These are phyloP conservation scores for Corynorhinus townsendii DNA, from an alignment of 2,113 vertebrate genomes.

Conservation along the genomic window DNA sequence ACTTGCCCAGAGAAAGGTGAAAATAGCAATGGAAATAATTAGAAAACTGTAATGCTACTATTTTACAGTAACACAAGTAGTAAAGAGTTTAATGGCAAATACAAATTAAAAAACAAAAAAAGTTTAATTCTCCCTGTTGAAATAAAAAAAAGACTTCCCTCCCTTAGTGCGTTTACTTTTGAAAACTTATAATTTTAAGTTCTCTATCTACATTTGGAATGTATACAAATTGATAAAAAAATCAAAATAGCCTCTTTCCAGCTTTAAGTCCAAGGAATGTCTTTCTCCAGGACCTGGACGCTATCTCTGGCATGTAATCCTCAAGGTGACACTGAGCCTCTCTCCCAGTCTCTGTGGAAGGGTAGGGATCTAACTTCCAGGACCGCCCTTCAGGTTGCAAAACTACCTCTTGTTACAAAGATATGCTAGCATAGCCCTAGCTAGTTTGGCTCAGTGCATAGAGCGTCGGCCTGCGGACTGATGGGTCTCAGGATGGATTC, in stretches of 20 bases:
- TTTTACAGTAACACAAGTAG: background rate
- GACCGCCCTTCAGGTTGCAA: background rate
- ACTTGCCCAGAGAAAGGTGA: background rate
- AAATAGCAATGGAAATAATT: background rate
- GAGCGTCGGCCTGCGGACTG: too few relatives aligned
- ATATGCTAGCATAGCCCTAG: background rate
- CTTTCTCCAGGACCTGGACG: background rate
- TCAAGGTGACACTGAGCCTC: background rate
- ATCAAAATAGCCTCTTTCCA: background rate
- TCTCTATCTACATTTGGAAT: background rate
- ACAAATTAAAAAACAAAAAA: background rate
- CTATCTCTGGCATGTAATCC: background rate
- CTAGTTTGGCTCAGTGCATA: too few relatives aligned
- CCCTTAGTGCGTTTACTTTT: background rate
- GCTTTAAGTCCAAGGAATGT: background rate
- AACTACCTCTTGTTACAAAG: background rate
- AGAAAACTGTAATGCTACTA: background rate
- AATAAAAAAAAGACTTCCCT: background rate
- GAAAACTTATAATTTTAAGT: background rate
- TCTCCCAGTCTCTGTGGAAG: background rate
- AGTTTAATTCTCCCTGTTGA: background rate
- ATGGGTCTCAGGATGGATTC: too few relatives aligned
- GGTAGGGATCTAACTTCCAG: background rate
- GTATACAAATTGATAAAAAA: background rate
- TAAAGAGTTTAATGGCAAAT: background rate